Base-by-base conservation (phyloP, 2,797 vertebrate genomes). In the Sebastes diploproa region DNA sequence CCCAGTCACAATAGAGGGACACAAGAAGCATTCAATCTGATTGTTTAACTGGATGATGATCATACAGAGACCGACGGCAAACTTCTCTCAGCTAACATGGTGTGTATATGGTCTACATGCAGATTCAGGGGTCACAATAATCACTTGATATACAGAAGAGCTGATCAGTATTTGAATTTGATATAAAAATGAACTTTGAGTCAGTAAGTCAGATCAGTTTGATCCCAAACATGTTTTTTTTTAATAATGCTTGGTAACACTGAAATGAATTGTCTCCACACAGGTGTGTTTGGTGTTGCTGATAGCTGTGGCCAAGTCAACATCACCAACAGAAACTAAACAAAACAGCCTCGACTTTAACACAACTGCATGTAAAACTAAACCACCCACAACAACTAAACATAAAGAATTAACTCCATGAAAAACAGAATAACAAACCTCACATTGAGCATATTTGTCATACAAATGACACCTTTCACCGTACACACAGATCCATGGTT, bases 11-110 rank as follows among this genome's bases (percentile, higher is more conserved):
- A 56, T 50, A 32, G 61, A 36, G 50, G 62, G 50, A 72, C 27
- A 62, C 34, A 69, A n/a, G 23, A 69, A 65, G 59, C 56, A 63
- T 76, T 38, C 27, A 71, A 75, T 75, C 52, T 65, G 66, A 75
- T 75, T 63, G 63, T 42, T n/a, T 25, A 46, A 55, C 58, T 63
- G 46, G 71, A 63, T 12, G n/a, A 46, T 25, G 58, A 75, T 67
- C n/a, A 62, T 6, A 63, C 63, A 69, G 10, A 72, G 25, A 32
- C 27, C 50, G n/a, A 13, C 1, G 3, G 25, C 8, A 14, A 22
- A 61, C 18, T 25, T 75, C 18, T 65, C 27, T 36, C 6, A 52
- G 38, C n/a, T 42, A 9, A 22, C 52, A 29, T 56, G 52, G 23
- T 18, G 12, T 23, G 27, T 23, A 8, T 8, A 18, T 20, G 16